phyloP scores from a whole-genome alignment of 2,888 invertebrate species.

The Xanthia icteritia region DNA sequence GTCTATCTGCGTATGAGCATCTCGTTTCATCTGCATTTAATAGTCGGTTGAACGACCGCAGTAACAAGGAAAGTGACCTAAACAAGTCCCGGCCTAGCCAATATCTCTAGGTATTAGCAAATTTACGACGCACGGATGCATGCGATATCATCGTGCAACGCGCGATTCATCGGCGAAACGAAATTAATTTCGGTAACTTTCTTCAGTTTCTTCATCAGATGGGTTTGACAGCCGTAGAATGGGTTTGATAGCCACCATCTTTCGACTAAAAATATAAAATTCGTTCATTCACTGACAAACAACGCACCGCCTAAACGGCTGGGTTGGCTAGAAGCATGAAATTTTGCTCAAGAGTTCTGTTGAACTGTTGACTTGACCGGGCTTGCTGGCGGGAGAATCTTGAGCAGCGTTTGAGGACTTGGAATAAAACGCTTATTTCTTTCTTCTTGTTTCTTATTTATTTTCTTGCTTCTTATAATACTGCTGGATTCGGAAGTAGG shows the following conservation, averaged over 20 bases:
- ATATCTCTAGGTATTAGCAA: slow-evolving; percentile 83
- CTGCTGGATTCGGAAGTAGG: no score
- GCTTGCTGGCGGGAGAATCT: no score
- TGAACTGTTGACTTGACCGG: no score
- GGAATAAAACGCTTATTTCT: no score
- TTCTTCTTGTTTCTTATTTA: no score
- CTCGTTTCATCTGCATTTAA: slow-evolving; percentile 46
- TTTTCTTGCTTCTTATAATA: no score
- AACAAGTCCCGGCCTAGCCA: slow-evolving; percentile 74
- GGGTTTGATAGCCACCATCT: background rate
- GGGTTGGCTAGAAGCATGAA: background rate
- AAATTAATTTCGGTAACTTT: slow-evolving; percentile 27
- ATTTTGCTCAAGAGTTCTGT: background rate
- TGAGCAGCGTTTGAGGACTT: no score
- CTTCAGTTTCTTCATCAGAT: slow-evolving; percentile 13
- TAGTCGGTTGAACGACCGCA: slow-evolving; percentile 80
- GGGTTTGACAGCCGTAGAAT: background rate
- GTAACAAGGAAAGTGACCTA: slow-evolving; percentile 77
- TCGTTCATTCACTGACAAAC: background rate
- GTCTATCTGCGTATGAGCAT: slow-evolving; percentile 17
- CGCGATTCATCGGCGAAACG: slow-evolving; percentile 12
- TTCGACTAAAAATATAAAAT: background rate
- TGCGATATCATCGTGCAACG: slow-evolving; percentile 56
- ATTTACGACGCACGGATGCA: slow-evolving; percentile 79
- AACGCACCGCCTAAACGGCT: no score